A percentile compares a stretch with the other conserved stretches of the same genome.
Conservation (phyloP, 2,888 invertebrate species). For the Holacanthella duospinosa region DNA sequence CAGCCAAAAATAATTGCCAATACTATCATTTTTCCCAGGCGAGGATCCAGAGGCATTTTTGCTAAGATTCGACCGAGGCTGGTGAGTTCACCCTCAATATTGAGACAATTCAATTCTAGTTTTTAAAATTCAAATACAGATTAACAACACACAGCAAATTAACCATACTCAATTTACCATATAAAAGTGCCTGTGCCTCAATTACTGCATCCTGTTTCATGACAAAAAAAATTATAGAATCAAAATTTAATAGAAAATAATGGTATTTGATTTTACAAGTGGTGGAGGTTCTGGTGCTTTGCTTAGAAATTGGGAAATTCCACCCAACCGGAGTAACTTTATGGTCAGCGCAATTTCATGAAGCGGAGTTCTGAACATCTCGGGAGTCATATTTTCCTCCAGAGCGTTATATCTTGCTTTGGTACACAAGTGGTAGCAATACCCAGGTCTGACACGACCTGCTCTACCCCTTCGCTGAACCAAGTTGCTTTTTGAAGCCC, state of each 20-base stretch:
- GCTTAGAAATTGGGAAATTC: slow-evolving; percentile 86
- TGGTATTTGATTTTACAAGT: slow-evolving; percentile 4
- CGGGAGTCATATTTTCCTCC: slow-evolving; percentile 86
- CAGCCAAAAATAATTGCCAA: slow-evolving; percentile 81
- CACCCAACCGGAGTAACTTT: slow-evolving; percentile 77
- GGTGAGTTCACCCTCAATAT: slow-evolving; percentile 74
- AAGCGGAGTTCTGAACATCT: slow-evolving; percentile 94
- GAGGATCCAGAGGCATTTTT: slow-evolving; percentile 87
- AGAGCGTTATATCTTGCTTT: slow-evolving; percentile 51
- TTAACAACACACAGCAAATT: neutral
- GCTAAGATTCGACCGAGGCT: slow-evolving; percentile 88
- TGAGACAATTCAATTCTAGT: slow-evolving; percentile 82
- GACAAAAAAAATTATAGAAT: slow-evolving; percentile 40
- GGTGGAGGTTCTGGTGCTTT: slow-evolving; percentile 95
- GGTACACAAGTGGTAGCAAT: slow-evolving; percentile 82
- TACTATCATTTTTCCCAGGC: slow-evolving; percentile 94
- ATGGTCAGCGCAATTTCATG: slow-evolving; percentile 89
- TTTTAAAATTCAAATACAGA: slow-evolving; percentile 8
- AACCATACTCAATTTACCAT: slow-evolving; percentile 40
- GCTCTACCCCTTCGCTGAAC: slow-evolving; percentile 92
- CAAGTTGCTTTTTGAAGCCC: slow-evolving; percentile 88
- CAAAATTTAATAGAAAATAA: too few relatives aligned
- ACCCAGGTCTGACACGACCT: slow-evolving; percentile 86
- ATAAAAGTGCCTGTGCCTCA: slow-evolving; percentile 76
- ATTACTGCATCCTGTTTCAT: slow-evolving; percentile 79